A percentile compares a stretch with the other conserved stretches of the same genome.
Conservation (phyloP, 2,888 invertebrate species). For the Hemaris fuciformis region DNA sequence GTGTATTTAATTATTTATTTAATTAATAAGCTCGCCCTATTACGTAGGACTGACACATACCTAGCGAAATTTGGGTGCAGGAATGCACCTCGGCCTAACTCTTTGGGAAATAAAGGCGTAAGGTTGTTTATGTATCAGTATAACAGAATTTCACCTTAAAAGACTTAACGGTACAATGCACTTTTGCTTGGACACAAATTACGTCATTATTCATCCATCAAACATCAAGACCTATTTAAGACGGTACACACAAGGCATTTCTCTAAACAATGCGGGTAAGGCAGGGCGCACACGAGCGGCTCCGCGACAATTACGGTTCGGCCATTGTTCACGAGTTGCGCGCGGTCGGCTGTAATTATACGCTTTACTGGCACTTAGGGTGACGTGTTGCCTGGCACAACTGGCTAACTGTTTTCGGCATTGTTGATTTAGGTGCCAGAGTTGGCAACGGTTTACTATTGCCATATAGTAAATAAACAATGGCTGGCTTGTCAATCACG, state of each 20-base stretch:
- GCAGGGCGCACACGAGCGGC: conserved; percentile 12
- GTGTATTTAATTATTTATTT: no score
- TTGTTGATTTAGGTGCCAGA: neutral
- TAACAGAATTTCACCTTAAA: no score
- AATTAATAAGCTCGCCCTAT: no score
- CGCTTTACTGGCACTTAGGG: conserved; percentile 37
- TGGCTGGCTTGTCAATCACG: no score
- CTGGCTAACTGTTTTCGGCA: conserved; percentile 11
- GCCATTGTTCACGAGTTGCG: conserved; percentile 16
- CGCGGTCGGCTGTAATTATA: conserved; percentile 42
- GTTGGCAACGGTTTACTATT: neutral
- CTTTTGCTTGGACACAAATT: no score
- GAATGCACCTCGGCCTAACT: no score
- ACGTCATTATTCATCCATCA: neutral
- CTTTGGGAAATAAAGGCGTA: no score
- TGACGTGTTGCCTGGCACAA: conserved; percentile 7
- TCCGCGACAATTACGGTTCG: conserved; percentile 16
- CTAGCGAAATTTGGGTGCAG: no score
- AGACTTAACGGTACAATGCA: no score
- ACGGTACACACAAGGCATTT: neutral
- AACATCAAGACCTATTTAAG: neutral
- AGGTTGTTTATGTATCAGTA: no score
- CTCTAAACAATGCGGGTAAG: conserved; percentile 13
- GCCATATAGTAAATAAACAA: no score
- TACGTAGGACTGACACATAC: no score